phyloP scores from a whole-genome alignment of 2,888 invertebrate genomes.

The Drosophila helvetica region DNA sequence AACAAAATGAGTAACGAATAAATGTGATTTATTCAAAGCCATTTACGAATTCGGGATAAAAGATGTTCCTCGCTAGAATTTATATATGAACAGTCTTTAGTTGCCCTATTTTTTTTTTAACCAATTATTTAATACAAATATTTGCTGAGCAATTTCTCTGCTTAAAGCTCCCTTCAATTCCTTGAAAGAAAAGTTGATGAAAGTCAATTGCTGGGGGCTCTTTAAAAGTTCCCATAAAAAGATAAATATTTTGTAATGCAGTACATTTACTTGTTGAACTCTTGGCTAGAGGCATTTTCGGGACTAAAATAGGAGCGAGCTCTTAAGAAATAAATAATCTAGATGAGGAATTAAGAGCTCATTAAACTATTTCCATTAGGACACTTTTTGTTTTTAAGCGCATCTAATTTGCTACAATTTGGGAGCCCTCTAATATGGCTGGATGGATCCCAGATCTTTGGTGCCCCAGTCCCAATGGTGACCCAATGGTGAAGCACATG shows the following conservation, averaged over 20 bases:
- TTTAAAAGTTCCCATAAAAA: neutral
- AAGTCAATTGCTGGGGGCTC: neutral
- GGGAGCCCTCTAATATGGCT: conserved; percentile 29
- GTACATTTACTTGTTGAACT: conserved; percentile 33
- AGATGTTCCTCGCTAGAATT: neutral
- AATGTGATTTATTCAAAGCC: conserved; percentile 43
- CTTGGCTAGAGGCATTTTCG: neutral
- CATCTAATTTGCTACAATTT: conserved; percentile 53
- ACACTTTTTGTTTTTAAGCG: conserved; percentile 17
- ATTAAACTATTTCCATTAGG: conserved; percentile 48
- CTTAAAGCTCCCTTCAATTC: neutral
- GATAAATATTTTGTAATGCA: conserved; percentile 5
- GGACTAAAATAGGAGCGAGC: too few relatives aligned
- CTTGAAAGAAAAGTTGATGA: conserved; percentile 11
- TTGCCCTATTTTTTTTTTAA: conserved; percentile 5
- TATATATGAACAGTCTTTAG: neutral
- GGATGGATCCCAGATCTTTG: neutral
- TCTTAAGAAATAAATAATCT: neutral
- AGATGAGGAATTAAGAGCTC: conserved; percentile 15
- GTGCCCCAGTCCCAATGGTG: too few relatives aligned
- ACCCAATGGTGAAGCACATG: conserved; percentile 3
- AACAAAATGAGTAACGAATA: too few relatives aligned
- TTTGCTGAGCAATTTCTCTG: too few relatives aligned
- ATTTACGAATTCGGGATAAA: conserved; percentile 22
- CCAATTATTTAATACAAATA: conserved; percentile 7